Evolutionary conservation across 37 sponge, comb jelly and placozoan species (phyloP), one percentile per base, ranked within the genome.

Genomic region (Diacarnus erythraeanus): DNA sequence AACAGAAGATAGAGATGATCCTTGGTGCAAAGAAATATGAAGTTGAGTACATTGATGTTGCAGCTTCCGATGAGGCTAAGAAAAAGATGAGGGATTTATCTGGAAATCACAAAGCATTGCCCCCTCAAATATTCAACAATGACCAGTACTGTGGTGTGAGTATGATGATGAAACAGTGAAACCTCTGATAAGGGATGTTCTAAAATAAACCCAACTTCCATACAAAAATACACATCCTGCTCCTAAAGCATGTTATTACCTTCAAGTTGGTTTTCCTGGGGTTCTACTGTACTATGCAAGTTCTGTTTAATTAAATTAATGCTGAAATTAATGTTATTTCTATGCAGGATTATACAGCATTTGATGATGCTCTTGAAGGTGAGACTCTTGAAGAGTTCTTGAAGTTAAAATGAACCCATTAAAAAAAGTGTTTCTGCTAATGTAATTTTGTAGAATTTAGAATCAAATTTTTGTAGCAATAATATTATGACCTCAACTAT

Each of bases 341-440:
- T n/a, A n/a, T 70, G 30, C 71, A 92, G 93, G 64, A 88, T 79
- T 91, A 78, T 72, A 72, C 91, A 3, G 83, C 78, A 0, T 94
- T 94, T 80, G 95, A 94, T 10, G 86, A 91, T 30, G 95, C 95
- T 1, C n/a, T 91, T n/a, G 95, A 94, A 65, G 33, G n/a, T 35
- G 95, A 91, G 38, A 33, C 33, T 39, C 83, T 94, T 69, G 72
- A 88, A 54, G 71, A 85, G 80, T 94, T 94, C 57, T 69, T 94
- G 79, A 94, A 94, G 83, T 63, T 92, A 74, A 72, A 80, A 59
- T 84, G 31, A 70, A 41, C n/a, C n/a, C n/a, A n/a, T n/a, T n/a
- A n/a, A n/a, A n/a, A n/a, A n/a, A n/a, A n/a, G n/a, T n/a, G n/a
- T n/a, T n/a, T n/a, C n/a, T n/a, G n/a, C n/a, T n/a, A n/a, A n/a